Evolutionary conservation across 2,888 invertebrate species (phyloP).

Genomic region (Xestia c-nigrum): DNA sequence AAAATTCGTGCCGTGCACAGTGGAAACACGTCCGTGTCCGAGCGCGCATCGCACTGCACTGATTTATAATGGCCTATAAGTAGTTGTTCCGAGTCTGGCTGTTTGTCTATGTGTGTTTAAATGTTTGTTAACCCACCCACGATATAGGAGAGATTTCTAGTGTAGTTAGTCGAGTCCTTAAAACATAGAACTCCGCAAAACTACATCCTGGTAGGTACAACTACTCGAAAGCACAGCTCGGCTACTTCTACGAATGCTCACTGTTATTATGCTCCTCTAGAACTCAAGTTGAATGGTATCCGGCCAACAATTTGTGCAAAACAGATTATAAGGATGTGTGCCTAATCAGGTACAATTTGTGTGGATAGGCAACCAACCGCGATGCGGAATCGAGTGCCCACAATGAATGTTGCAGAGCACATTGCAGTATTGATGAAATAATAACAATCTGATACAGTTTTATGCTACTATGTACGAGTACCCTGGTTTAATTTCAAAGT

Average conservation of each 20-base stretch:
- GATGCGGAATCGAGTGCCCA: background rate
- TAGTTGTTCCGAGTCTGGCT: background rate
- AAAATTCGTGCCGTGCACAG: no score
- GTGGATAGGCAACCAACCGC: no score
- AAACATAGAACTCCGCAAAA: no score
- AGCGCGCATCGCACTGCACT: no score
- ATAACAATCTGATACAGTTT: background rate
- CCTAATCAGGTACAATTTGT: background rate
- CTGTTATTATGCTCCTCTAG: background rate
- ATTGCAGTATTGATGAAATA: background rate
- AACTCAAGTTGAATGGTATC: slow-evolving; percentile 1
- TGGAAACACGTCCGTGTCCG: no score
- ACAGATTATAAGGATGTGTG: background rate
- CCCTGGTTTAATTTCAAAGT: background rate
- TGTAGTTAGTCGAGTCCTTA: no score
- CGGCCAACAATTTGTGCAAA: background rate
- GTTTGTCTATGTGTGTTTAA: background rate
- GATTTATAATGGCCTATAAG: no score
- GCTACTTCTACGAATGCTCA: no score
- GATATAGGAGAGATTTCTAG: no score
- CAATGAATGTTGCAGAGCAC: background rate
- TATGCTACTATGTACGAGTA: background rate
- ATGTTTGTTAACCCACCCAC: no score
- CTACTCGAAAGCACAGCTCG: no score
- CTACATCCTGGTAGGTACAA: no score